Conservation (phyloP, 2,113 vertebrate species). For the Hippocampus comes region DNA sequence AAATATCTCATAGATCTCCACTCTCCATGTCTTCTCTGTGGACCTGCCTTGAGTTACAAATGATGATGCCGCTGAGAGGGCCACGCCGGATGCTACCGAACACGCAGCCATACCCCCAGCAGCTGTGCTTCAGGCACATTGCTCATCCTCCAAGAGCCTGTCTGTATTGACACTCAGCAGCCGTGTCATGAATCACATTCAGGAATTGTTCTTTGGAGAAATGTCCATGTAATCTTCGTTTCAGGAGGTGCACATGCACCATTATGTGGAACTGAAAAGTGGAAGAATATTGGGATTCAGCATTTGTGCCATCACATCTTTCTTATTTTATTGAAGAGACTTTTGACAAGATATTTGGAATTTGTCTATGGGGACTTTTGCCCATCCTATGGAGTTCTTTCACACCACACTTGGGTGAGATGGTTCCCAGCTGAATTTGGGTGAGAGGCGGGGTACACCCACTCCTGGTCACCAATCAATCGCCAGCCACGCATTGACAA, state of each 20-base stretch:
- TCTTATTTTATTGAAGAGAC: not conserved
- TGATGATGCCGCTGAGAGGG: constrained; percentile 47
- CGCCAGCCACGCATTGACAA: no score
- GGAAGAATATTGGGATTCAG: not conserved
- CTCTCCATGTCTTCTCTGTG: constrained; percentile 15
- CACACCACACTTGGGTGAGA: not conserved
- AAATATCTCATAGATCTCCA: constrained; percentile 39
- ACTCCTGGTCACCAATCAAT: not conserved
- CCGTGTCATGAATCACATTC: constrained; percentile 32
- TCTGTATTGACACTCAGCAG: constrained; percentile 25
- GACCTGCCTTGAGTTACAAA: constrained; percentile 47
- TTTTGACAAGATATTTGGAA: not conserved
- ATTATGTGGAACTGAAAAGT: not conserved
- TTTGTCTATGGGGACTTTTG: not conserved
- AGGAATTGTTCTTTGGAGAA: constrained; percentile 19
- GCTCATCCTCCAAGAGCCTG: constrained; percentile 26
- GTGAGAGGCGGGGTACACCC: not conserved
- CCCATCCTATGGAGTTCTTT: not conserved
- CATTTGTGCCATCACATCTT: not conserved
- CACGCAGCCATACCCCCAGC: constrained; percentile 27
- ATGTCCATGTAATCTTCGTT: constrained; percentile 7
- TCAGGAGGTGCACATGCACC: constrained; percentile 11
- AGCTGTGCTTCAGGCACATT: constrained; percentile 30
- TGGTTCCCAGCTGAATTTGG: not conserved
- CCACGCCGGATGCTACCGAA: constrained; percentile 31